Conservation (phyloP, 2,888 invertebrate species). For the Allophyes oxyacanthae region DNA sequence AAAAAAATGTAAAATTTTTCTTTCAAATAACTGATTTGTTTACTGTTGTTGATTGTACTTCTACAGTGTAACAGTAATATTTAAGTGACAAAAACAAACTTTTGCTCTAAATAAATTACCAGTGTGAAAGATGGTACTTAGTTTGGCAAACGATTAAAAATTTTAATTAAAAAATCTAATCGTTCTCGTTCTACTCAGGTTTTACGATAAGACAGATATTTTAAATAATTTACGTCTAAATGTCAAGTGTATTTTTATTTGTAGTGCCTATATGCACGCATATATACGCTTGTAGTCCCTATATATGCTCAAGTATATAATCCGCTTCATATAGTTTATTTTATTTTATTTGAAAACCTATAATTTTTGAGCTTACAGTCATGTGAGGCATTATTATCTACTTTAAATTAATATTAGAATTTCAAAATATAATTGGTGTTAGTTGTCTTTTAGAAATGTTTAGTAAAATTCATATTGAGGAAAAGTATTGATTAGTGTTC, state of each 20-base stretch:
- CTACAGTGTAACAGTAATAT: too few relatives aligned
- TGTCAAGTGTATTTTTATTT: slow-evolving; percentile 7
- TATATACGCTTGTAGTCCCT: slow-evolving; percentile 8
- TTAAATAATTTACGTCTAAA: slow-evolving; percentile 22
- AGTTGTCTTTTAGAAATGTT: background rate
- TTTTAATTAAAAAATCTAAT: too few relatives aligned
- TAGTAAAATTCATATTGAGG: too few relatives aligned
- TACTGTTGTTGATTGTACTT: slow-evolving; percentile 1
- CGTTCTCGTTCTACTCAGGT: background rate
- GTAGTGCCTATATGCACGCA: slow-evolving; percentile 24
- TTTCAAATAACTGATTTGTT: background rate
- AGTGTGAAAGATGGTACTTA: too few relatives aligned
- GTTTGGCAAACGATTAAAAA: too few relatives aligned
- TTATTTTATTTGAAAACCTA: background rate
- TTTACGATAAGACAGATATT: slow-evolving; percentile 41
- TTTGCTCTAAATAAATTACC: too few relatives aligned
- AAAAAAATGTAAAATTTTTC: too few relatives aligned
- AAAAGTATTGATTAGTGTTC: too few relatives aligned
- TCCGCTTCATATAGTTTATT: slow-evolving; percentile 3
- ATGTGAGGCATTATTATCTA: slow-evolving; percentile 2
- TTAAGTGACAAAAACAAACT: too few relatives aligned
- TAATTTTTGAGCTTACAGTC: slow-evolving; percentile 8
- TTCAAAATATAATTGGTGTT: slow-evolving; percentile 26
- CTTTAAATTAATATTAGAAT: slow-evolving; percentile 15
- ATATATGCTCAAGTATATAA: slow-evolving; percentile 2